phyloP scores from a whole-genome alignment of 2,797 vertebrate species.

The Coccyzus lansbergi region DNA sequence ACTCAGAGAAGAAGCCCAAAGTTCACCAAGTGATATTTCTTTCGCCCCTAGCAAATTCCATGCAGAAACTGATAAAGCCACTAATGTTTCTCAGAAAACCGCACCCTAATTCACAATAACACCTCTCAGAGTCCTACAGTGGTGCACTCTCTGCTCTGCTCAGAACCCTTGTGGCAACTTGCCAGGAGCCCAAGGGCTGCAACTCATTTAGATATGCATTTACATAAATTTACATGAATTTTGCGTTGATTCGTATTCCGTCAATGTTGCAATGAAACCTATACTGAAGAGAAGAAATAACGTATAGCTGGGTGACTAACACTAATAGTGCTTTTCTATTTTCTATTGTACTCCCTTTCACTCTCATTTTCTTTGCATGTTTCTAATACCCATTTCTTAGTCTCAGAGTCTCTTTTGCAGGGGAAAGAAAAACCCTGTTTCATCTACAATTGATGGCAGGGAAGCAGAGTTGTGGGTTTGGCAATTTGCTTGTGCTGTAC shows the following conservation, averaged over 20 bases:
- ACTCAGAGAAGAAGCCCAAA: constrained; percentile 50
- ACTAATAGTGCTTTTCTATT: neutral
- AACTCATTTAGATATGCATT: constrained; percentile 71
- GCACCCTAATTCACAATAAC: constrained; percentile 58
- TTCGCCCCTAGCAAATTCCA: constrained; percentile 22
- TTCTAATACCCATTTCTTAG: neutral
- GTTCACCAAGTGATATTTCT: constrained; percentile 64
- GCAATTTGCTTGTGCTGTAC: constrained; percentile 51
- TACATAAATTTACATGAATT: constrained; percentile 82
- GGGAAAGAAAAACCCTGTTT: constrained; percentile 1
- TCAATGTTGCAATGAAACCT: constrained; percentile 53
- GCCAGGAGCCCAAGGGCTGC: constrained; percentile 57
- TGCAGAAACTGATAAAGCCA: constrained; percentile 51
- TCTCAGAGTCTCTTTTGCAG: neutral
- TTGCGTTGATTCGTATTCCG: constrained; percentile 72
- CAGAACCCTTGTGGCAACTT: constrained; percentile 60
- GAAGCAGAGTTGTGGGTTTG: constrained; percentile 15
- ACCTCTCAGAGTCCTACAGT: constrained; percentile 63
- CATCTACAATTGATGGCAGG: neutral
- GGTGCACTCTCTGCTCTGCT: constrained; percentile 45
- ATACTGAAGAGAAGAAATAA: constrained; percentile 65
- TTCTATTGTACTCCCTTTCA: neutral
- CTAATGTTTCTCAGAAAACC: constrained; percentile 55
- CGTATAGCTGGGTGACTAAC: constrained; percentile 60
- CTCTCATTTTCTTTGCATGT: neutral